Percentiles rank a stretch among this genome's conserved stretches.
phyloP scores from a whole-genome alignment of 2,113 vertebrate genomes.

The Cinclus mexicanus region DNA sequence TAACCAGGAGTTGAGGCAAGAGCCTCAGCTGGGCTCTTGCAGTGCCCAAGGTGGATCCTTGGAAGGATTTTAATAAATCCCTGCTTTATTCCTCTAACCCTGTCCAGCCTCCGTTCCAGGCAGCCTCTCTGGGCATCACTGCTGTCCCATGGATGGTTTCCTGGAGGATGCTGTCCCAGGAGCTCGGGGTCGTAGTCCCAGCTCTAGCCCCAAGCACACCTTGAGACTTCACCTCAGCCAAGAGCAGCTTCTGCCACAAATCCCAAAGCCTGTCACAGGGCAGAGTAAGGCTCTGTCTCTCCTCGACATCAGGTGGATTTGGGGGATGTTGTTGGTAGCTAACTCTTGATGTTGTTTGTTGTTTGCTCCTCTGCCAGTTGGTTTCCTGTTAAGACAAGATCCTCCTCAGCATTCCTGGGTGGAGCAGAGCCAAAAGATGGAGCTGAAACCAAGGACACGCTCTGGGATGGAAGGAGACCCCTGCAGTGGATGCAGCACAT shows the following conservation, averaged over 20 bases:
- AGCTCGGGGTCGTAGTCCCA: fast-evolving
- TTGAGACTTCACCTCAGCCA: neutral
- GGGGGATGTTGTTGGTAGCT: neutral
- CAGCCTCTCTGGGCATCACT: no score
- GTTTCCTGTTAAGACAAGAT: neutral
- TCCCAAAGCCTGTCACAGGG: fast-evolving
- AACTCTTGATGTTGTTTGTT: neutral
- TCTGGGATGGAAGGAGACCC: neutral
- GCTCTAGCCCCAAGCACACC: neutral
- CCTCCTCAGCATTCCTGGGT: neutral
- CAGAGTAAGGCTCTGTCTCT: neutral
- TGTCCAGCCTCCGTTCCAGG: no score
- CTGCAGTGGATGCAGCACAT: fast-evolving
- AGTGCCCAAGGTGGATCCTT: no score
- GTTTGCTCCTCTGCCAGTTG: neutral
- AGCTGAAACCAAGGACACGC: neutral
- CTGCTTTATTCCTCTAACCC: no score
- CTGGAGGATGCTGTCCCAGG: neutral
- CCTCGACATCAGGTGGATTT: fast-evolving
- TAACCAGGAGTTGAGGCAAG: no score
- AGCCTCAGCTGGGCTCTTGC: no score
- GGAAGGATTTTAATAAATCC: no score
- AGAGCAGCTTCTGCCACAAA: neutral
- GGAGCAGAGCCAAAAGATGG: neutral
- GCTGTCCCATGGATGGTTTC: no score